A percentile compares a stretch with the other conserved stretches of the same genome.
phyloP scores from a whole-genome alignment of 2,113 vertebrate genomes.

The Dolichallabes microphthalmus region DNA sequence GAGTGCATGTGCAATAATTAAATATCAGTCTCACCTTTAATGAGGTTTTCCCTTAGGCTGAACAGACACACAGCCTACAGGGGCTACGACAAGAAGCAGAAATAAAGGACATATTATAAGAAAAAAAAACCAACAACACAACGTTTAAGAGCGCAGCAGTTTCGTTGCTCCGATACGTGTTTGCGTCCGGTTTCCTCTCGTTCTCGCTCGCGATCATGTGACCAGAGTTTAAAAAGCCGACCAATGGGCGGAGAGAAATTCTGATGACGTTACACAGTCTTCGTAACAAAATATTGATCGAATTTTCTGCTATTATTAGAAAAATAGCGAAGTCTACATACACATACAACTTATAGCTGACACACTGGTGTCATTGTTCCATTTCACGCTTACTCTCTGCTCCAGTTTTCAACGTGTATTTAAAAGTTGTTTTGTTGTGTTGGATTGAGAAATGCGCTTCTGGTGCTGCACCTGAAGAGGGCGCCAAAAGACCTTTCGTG shows the following conservation, averaged over 20 bases:
- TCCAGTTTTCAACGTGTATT: neutral
- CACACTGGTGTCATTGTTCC: neutral
- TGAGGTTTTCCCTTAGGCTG: neutral
- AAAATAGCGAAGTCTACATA: neutral
- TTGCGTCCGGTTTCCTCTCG: neutral
- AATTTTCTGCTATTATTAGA: neutral
- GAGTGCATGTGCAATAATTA: neutral
- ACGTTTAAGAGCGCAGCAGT: neutral
- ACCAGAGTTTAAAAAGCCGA: neutral
- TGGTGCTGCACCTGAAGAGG: conserved; percentile 27
- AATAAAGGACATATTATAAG: neutral
- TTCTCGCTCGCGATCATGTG: conserved; percentile 6
- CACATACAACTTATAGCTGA: neutral
- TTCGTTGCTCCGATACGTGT: neutral
- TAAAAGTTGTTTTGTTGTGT: neutral
- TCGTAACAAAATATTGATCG: too few relatives aligned
- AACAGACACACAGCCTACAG: neutral
- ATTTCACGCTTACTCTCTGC: neutral
- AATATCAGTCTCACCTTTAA: neutral
- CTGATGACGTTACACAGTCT: neutral
- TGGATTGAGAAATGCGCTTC: neutral
- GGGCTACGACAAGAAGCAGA: neutral
- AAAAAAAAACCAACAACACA: neutral
- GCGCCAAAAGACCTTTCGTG: neutral
- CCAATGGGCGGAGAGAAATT: neutral